Evolutionary conservation across 2,113 vertebrate genomes (phyloP).

Genomic region (Sinocyclocheilus anophthalmus): DNA sequence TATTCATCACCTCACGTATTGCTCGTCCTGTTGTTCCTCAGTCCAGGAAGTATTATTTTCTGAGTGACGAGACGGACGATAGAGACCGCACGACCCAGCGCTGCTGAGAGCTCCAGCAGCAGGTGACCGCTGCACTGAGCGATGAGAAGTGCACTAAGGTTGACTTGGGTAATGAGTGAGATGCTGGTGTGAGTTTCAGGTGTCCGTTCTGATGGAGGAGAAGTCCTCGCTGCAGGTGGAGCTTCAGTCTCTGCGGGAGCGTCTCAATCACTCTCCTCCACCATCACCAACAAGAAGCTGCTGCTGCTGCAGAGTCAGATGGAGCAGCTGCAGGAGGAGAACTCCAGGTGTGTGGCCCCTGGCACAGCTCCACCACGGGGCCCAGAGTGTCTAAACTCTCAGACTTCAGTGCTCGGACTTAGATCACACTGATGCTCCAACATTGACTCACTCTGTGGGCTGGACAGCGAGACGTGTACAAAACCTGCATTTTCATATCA

Average conservation of each 20-base stretch:
- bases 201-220: conserved; percentile 81
- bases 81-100: conserved; percentile 78
- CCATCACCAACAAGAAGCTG: conserved; percentile 85
- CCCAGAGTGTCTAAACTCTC: background rate
- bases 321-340: conserved; percentile 91
- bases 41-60: conserved; percentile 91
- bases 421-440: background rate
- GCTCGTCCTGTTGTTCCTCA: conserved; percentile 59
- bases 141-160: background rate
- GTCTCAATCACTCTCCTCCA: conserved; percentile 63
- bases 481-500: background rate
- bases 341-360: conserved; percentile 79
- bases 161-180: background rate
- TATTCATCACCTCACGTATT: background rate
- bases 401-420: background rate
- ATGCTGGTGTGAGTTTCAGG: conserved; percentile 60
- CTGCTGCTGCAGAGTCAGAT: conserved; percentile 88
- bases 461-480: background rate
- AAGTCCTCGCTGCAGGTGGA: conserved; percentile 78
- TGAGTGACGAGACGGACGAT: conserved; percentile 84
- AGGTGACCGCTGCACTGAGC: conserved; percentile 69
- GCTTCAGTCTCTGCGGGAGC: conserved; percentile 75
- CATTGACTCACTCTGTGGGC: background rate
- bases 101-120: conserved; percentile 82
- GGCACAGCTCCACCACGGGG: background rate